Evolutionary conservation across 2,113 vertebrate species (phyloP), one percentile per base, ranked within the genome.

Genomic region (Elaphurus davidianus): DNA sequence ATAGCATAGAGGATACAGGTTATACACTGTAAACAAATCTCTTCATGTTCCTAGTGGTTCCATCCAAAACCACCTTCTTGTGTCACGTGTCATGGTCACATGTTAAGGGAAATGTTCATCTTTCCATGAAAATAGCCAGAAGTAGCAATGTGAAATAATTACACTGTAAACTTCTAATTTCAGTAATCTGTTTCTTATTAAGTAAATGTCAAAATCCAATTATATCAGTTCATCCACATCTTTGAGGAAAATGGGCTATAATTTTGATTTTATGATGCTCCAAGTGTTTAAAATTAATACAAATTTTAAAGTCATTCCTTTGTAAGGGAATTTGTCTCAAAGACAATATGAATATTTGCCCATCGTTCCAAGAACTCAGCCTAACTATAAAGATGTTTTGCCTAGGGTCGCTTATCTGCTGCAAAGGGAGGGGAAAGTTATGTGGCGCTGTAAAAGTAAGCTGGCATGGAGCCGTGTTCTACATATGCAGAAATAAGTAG

Each of bases 51-150:
- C 57, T 57, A n/a, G 21, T 40, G 30, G 71, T 84, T 84, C 79
- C 13, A 85, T 87, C 54, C 57, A 90, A 95, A 97, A 93, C 52
- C 55, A 27, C 90, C 43, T 45, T n/a, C 13, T 76, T 55, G 54
- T 96, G 86, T 95, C 78, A 76, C 25, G 28, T 67, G 79, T 64
- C 87, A 86, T 0, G 47, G 78, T 88, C 87, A 59, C 64, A 81
- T 89, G 12, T 43, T 43, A 76, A 98, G 43, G 50, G 27, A 93
- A 90, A 93, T 25, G n/a, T 78, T 85, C 71, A 45, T 96, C 79
- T 93, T 67, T 94, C 94, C 55, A 50, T 96, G 85, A 87, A 95
- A 97, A 64, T 36, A 84, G 76, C 62, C 91, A 98, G 59, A 91
- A 92, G 59, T 40, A 93, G 57, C 91, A 87, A 91, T 91, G 71